Evolutionary conservation across 2,888 invertebrate genomes (phyloP), one percentile per base, ranked within the genome.

Genomic region (Cacoxenus indagator): DNA sequence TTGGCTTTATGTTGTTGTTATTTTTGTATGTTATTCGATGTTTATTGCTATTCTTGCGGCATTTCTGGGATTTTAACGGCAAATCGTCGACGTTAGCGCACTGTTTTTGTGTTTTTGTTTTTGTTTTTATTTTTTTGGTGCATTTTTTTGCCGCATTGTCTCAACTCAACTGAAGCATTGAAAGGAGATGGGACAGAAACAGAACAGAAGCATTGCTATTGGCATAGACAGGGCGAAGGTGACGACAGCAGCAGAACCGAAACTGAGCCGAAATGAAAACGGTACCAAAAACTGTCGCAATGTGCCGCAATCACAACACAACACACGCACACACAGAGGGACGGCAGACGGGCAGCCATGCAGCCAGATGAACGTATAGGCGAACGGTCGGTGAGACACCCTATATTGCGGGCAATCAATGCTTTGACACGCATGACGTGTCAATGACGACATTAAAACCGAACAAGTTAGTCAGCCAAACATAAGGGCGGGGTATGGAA

Each of bases 71-170:
- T 62, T 59, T 59, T 45, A 51, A 51, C 51, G 51, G 22, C 22
- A 51, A 22, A 51, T 51, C 51, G 51, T 51, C 51, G 51, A 17
- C 51, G 24, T 62, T 62, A 4, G 19, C 45, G 43, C 59, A 59
- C 26, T 59, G n/a, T 43, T 43, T 43, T 43, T 1, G 43, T 43
- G 43, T 43, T 43, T 9, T 43, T 43, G 43, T 3, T 3, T 2
- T 43, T 43, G 2, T 43, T 43, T 11, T 3, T 43, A n/a, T 43
- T 43, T 65, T 37, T 65, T 65, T 65, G 45, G 43, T 70, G 69
- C 70, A 76, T 73, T 75, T 62, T 55, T 62, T 76, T 75, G 72
- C 76, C 73, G 75, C 76, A 76, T 75, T 75, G 71, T 73, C 74
- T 62, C 61, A 45, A 31, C 67, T n/a, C n/a, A n/a, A n/a, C n/a